A percentile compares a stretch with the other conserved stretches of the same genome.
These are phyloP conservation scores for Eugnorisma glareosa DNA, from an alignment of 2,888 invertebrate genomes.

Conservation along the genomic window DNA sequence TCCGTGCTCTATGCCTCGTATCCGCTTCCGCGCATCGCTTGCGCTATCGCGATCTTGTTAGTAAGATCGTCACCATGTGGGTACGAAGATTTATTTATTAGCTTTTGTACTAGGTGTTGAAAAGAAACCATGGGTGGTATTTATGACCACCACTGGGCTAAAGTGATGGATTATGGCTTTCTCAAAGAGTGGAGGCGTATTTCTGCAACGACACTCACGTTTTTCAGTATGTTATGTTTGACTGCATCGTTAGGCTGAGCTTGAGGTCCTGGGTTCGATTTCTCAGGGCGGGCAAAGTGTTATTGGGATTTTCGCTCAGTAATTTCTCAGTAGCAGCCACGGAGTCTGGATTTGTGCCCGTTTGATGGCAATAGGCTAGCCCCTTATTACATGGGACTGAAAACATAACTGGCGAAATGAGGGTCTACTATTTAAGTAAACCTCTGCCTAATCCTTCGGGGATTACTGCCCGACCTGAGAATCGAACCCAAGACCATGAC, in stretches of 20 bases:
- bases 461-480: neutral
- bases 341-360: no score
- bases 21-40: conserved; percentile 75
- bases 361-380: no score
- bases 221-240: neutral
- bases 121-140: neutral
- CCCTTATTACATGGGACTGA: no score
- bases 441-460: neutral
- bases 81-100: conserved; percentile 61
- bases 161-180: neutral
- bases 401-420: no score
- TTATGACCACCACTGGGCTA: neutral
- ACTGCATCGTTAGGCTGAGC: neutral
- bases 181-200: neutral
- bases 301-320: neutral
- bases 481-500: no score
- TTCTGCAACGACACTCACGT: neutral
- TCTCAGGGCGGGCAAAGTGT: neutral
- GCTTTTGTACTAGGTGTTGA: conserved; percentile 2
- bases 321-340: neutral
- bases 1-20: conserved; percentile 78
- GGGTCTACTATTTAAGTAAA: neutral
- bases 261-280: neutral
- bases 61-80: conserved; percentile 57
- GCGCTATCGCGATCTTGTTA: conserved; percentile 78